These are phyloP conservation scores for Sceloporus tristichus DNA, from an alignment of 2,113 vertebrate genomes.

Conservation along the genomic window DNA sequence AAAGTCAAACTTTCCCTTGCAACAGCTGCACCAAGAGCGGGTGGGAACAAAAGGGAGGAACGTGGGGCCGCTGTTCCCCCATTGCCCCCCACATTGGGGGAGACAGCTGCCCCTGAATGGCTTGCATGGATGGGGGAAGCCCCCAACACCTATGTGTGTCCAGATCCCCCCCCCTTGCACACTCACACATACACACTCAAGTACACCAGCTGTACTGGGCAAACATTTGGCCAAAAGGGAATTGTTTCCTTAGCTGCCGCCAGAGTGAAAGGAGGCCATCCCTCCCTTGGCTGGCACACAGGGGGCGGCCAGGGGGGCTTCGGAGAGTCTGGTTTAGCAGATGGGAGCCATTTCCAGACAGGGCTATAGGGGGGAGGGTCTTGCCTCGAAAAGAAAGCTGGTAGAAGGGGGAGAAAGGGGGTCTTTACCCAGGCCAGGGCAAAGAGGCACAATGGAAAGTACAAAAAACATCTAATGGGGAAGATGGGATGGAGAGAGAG, in stretches of 20 bases:
- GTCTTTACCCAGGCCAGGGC: not conserved
- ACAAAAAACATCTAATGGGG: too few species aligned
- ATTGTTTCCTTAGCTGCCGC: constrained; percentile 30
- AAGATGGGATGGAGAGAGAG: too few species aligned
- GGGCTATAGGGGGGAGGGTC: not conserved
- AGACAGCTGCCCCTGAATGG: constrained; percentile 29
- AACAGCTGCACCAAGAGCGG: not conserved
- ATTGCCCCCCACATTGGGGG: not conserved
- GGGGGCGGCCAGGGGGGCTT: not conserved
- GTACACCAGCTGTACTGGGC: constrained; percentile 29
- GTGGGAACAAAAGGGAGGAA: constrained; percentile 4
- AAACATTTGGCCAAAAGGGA: constrained; percentile 26
- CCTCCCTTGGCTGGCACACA: not conserved
- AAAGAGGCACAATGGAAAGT: not conserved
- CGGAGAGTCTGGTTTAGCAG: not conserved
- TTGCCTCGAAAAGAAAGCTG: not conserved
- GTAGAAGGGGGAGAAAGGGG: not conserved
- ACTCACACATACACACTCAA: not conserved
- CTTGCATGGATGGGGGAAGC: not conserved
- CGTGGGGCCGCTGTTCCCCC: too few species aligned
- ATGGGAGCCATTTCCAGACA: constrained; percentile 11
- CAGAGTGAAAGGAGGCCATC: not conserved
- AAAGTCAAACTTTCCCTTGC: constrained; percentile 16
- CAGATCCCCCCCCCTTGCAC: not conserved
- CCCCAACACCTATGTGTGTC: constrained; percentile 34